Base-by-base conservation (phyloP, 2,888 invertebrate genomes). In the Drosophila demipolita region DNA sequence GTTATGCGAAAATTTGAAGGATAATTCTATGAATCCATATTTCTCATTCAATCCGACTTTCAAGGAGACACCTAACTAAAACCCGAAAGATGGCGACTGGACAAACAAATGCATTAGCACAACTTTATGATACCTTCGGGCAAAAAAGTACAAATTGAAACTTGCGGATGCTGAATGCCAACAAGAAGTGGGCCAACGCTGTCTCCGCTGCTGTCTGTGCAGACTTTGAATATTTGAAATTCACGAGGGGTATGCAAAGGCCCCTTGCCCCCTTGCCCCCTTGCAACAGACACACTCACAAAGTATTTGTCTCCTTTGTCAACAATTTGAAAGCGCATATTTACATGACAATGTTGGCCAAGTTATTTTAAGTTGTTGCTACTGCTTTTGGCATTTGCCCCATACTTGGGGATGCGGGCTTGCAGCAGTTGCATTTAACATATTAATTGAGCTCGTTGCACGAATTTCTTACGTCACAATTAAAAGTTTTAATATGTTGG, bases 161-260 rank as follows among this genome's bases (percentile, higher is more conserved):
- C 32, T 33, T 48, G 5, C 17, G 33, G 11, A 40, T 48, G 63
- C 52, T 59, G 73, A 36, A 73, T 35, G 63, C 59, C 40, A 63
- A 68, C 40, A 9, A 1, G n/a, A 9, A 8, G 23, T 1, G 45
- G 20, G 12, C 23, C 23, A 67, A 48, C 62, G 66, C 38, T 82
- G 35, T 6, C 54, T 26, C 36, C 20, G 36, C 54, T 26, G 26
- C 32, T 45, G 23, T 23, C 32, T 35, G 35, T 65, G 48, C 62
- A 49, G 75, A 67, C 80, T 61, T 67, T 52, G 77, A 83, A 82
- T 83, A 83, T 83, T 77, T 66, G 32, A 79, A 79, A 75, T 72
- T 68, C 63, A 48, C 38, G 53, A 58, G 50, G 71, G 53, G 61
- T 66, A 33, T 63, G 63, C 8, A 45, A 17, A 38, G 17, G 36